phyloP scores from a whole-genome alignment of 2,888 invertebrate genomes.

The Chalcis sispes region DNA sequence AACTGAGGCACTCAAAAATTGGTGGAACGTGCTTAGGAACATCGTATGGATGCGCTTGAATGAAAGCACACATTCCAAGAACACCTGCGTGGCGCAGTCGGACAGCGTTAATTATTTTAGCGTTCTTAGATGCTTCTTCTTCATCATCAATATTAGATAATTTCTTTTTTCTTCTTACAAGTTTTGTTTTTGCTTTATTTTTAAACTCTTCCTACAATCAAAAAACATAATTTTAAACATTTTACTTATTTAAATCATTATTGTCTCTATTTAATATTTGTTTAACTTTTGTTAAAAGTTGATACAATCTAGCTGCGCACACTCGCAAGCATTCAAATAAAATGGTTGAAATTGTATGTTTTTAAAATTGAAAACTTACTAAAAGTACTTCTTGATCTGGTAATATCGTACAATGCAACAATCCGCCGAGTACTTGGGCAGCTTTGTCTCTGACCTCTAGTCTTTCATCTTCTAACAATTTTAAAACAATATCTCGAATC shows the following conservation, averaged over 20 bases:
- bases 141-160: slow-evolving; percentile 42
- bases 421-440: slow-evolving; percentile 88
- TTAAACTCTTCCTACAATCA: slow-evolving; percentile 78
- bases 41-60: slow-evolving; percentile 92
- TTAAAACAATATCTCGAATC: slow-evolving; percentile 82
- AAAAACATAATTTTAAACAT: slow-evolving; percentile 2
- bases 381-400: slow-evolving; percentile 79
- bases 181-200: slow-evolving; percentile 77
- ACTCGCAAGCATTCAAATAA: not conserved
- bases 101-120: slow-evolving; percentile 68
- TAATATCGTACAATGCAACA: slow-evolving; percentile 90
- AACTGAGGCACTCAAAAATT: slow-evolving; percentile 86
- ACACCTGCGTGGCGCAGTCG: slow-evolving; percentile 89
- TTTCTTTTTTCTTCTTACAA: slow-evolving; percentile 66
- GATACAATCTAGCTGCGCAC: not conserved
- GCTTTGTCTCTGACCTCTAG: slow-evolving; percentile 91
- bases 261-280: no score
- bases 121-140: slow-evolving; percentile 37
- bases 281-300: not conserved
- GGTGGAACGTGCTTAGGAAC: slow-evolving; percentile 87
- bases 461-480: slow-evolving; percentile 83
- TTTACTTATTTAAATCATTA: no score
- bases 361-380: slow-evolving; percentile 77
- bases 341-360: no score
- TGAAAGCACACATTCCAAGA: slow-evolving; percentile 91